phyloP scores from a whole-genome alignment of 2,888 invertebrate species.

The Microctonus hyperodae region DNA sequence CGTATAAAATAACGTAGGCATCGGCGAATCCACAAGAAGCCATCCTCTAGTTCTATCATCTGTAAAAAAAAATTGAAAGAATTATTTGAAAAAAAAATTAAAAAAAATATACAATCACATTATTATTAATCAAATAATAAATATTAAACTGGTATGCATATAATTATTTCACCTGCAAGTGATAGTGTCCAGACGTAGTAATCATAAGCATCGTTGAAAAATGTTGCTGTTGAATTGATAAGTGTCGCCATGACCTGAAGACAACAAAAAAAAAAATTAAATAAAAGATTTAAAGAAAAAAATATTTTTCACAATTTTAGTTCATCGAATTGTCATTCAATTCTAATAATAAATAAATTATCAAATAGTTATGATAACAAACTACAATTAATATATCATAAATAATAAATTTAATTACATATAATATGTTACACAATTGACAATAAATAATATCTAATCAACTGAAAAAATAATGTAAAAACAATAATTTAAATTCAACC shows the following conservation, averaged over 20 bases:
- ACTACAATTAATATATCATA: no score
- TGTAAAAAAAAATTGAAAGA: constrained; percentile 48
- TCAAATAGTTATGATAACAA: no score
- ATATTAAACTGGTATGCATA: no score
- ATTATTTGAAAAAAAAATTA: neutral
- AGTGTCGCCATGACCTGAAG: constrained; percentile 59
- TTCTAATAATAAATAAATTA: no score
- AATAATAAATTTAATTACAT: no score
- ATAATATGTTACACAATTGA: no score
- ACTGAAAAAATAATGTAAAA: neutral
- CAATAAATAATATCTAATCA: no score
- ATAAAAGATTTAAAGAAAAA: neutral
- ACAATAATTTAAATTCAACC: neutral
- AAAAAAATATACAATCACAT: neutral
- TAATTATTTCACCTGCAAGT: constrained; percentile 70
- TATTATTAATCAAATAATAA: neutral
- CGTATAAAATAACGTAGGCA: constrained; percentile 76
- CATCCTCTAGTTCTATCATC: constrained; percentile 85
- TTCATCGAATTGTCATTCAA: no score
- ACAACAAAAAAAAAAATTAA: constrained; percentile 5
- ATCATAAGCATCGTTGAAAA: constrained; percentile 66
- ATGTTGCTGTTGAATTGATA: constrained; percentile 59
- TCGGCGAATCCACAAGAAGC: constrained; percentile 83
- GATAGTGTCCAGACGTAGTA: constrained; percentile 81
- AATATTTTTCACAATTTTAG: neutral